These are phyloP conservation scores for Sylvia borin DNA, from an alignment of 2,797 vertebrate genomes.

Conservation along the genomic window DNA sequence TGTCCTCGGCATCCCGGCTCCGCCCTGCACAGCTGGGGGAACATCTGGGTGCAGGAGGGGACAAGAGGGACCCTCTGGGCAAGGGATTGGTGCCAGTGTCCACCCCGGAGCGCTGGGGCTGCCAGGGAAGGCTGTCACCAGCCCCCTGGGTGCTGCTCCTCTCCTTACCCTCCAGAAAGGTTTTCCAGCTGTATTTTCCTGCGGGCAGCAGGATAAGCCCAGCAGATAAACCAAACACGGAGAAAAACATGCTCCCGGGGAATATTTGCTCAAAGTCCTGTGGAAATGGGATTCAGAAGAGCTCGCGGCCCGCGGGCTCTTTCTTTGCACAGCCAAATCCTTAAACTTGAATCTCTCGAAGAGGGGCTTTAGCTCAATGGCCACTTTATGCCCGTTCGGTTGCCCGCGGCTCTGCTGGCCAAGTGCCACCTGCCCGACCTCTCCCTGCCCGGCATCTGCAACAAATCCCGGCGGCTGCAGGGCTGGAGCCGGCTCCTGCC, in stretches of 20 bases:
- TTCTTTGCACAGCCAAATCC: not conserved
- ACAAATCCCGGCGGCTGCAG: rapidly evolving
- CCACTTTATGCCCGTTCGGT: not conserved
- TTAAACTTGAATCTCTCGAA: not conserved
- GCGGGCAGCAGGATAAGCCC: no score
- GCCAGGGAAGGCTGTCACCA: not conserved
- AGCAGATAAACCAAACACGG: no score
- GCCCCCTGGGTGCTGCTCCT: no score
- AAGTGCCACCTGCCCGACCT: rapidly evolving
- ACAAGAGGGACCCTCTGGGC: not conserved
- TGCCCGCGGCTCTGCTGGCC: not conserved
- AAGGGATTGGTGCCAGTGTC: rapidly evolving
- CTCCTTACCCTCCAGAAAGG: no score
- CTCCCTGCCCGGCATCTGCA: not conserved
- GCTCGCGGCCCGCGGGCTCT: not conserved
- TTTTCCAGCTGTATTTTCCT: no score
- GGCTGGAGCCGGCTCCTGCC: not conserved
- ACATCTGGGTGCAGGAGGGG: not conserved
- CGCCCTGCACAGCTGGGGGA: not conserved
- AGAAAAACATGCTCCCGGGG: not conserved
- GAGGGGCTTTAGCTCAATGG: not conserved
- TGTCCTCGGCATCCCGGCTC: not conserved
- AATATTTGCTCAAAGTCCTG: not conserved
- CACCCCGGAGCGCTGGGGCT: not conserved
- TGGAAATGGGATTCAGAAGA: not conserved